Evolutionary conservation across 2,888 invertebrate genomes (phyloP).

Genomic region (Pyrrhosoma nymphula): DNA sequence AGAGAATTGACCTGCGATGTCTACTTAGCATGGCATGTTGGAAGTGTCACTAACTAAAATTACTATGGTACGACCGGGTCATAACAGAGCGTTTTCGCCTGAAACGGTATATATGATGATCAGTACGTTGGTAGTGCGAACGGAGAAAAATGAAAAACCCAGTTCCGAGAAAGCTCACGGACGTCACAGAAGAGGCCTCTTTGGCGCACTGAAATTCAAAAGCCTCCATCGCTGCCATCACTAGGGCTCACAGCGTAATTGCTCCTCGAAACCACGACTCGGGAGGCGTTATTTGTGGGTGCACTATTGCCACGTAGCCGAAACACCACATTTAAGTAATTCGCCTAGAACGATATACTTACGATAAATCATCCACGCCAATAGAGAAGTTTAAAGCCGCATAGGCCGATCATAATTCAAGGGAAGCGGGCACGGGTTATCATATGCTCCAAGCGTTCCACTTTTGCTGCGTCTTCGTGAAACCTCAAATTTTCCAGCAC

Average conservation of each 20-base stretch:
- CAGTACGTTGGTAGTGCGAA: too few relatives aligned
- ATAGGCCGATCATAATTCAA: background rate
- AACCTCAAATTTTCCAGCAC: background rate
- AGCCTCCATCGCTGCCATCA: background rate
- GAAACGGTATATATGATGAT: background rate
- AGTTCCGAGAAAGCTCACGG: background rate
- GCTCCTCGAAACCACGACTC: background rate
- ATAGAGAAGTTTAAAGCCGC: background rate
- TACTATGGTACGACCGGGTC: too few relatives aligned
- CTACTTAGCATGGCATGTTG: too few relatives aligned
- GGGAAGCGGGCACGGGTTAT: background rate
- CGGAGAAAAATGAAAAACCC: background rate
- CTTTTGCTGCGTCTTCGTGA: background rate
- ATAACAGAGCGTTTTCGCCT: too few relatives aligned
- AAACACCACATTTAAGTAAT: background rate
- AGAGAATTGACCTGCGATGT: too few relatives aligned
- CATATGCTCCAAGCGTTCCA: background rate
- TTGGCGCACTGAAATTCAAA: background rate
- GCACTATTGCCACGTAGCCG: background rate
- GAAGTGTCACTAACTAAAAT: too few relatives aligned
- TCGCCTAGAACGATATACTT: background rate
- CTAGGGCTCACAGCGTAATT: background rate
- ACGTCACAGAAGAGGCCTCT: background rate
- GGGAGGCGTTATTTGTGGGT: background rate
- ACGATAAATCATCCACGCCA: background rate